Percentiles rank a stretch among this genome's conserved stretches.
These are phyloP conservation scores for Chaetorhynchus papuensis DNA, from an alignment of 2,113 vertebrate species.

Conservation along the genomic window DNA sequence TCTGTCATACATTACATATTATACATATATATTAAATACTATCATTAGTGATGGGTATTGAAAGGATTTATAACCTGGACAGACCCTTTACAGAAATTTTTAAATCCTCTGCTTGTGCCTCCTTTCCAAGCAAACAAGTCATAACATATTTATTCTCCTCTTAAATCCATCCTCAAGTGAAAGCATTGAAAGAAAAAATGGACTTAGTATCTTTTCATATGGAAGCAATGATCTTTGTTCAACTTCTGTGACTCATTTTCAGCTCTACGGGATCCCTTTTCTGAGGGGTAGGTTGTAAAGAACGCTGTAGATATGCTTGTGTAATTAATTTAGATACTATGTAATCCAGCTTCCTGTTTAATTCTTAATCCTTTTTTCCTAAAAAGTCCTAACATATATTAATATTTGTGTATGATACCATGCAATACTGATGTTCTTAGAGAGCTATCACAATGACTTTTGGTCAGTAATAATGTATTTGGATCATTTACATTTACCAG, in stretches of 20 bases:
- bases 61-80: background rate
- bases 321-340: background rate
- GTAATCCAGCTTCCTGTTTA: background rate
- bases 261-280: background rate
- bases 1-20: background rate
- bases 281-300: background rate
- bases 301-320: background rate
- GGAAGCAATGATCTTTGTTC: background rate
- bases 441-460: background rate
- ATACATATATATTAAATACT: background rate
- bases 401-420: background rate
- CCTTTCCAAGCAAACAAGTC: background rate
- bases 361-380: background rate
- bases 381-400: background rate
- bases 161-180: background rate
- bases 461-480: background rate
- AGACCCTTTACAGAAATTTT: background rate
- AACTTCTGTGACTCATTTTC: background rate
- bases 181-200: background rate
- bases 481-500: background rate
- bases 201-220: background rate
- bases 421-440: background rate
- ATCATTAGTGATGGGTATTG: background rate
- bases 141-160: background rate
- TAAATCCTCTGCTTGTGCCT: background rate